phyloP scores from a whole-genome alignment of 2,797 vertebrate species.

The Mallotus villosus region DNA sequence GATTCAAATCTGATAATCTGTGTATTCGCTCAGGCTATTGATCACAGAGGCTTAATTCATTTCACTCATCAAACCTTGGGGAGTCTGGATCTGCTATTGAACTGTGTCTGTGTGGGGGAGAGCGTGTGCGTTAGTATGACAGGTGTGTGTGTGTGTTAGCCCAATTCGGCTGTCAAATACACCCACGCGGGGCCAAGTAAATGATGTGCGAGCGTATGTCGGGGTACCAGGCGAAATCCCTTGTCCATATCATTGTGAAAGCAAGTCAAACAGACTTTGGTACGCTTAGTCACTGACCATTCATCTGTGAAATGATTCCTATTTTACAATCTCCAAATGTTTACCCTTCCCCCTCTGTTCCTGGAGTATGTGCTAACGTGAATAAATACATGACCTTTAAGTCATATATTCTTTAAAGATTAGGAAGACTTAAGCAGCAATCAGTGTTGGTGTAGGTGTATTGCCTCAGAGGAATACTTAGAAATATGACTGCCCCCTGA shows the following conservation, averaged over 20 bases:
- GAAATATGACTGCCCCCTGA: conserved; percentile 25
- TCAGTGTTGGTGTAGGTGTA: conserved; percentile 29
- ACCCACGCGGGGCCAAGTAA: conserved; percentile 55
- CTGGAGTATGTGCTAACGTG: conserved; percentile 57
- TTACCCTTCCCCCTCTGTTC: conserved; percentile 50
- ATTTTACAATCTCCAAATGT: conserved; percentile 67
- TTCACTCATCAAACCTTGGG: conserved; percentile 65
- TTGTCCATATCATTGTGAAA: conserved; percentile 38
- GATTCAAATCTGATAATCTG: conserved; percentile 76
- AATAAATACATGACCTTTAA: conserved; percentile 55
- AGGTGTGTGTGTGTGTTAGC: conserved; percentile 5
- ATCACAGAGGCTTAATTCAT: conserved; percentile 70
- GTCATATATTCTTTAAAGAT: background rate
- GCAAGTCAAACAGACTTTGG: conserved; percentile 59
- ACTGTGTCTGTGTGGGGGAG: conserved; percentile 20
- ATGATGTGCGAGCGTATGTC: conserved; percentile 51
- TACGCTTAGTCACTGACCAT: conserved; percentile 57
- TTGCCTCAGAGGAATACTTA: conserved; percentile 34
- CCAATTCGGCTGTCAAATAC: conserved; percentile 34
- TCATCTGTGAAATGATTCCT: conserved; percentile 72
- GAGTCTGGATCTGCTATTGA: conserved; percentile 56
- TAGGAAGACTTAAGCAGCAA: conserved; percentile 27
- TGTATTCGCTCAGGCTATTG: conserved; percentile 71
- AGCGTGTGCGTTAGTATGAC: background rate
- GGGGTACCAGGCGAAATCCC: conserved; percentile 28